Evolutionary conservation across 2,888 invertebrate species (phyloP).

Genomic region (Polydrusus pterygomalis): DNA sequence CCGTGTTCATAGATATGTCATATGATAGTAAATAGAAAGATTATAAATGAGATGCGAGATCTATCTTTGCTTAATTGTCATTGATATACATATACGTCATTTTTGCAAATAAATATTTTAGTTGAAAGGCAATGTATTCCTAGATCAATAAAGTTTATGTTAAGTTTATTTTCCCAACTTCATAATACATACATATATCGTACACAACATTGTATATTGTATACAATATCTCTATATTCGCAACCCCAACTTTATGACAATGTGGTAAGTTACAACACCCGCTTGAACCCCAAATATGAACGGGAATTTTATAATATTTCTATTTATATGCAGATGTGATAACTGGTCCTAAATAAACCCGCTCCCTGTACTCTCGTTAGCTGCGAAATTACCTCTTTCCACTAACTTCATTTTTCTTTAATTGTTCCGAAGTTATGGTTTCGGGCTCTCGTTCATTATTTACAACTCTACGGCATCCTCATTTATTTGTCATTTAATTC

Average conservation of each 20-base stretch:
- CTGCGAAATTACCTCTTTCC: conserved; percentile 59
- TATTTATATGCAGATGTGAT: conserved; percentile 67
- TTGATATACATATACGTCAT: too few species aligned
- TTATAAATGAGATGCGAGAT: too few species aligned
- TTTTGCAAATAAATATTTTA: too few species aligned
- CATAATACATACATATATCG: neutral
- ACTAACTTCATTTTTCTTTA: conserved; percentile 60
- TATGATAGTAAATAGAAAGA: too few species aligned
- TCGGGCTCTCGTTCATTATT: conserved; percentile 36
- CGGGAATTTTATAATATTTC: conserved; percentile 65
- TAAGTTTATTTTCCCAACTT: neutral
- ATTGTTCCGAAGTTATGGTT: conserved; percentile 57
- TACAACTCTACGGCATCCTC: conserved; percentile 29
- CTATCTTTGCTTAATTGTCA: too few species aligned
- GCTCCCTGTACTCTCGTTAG: conserved; percentile 53
- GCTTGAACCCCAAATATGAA: conserved; percentile 38
- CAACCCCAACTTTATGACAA: conserved; percentile 28
- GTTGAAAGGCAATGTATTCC: neutral
- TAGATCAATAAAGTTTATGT: neutral
- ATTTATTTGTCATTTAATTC: conserved; percentile 26
- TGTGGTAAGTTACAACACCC: conserved; percentile 23
- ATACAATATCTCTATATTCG: conserved; percentile 15
- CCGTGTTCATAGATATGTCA: too few species aligned
- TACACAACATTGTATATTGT: conserved; percentile 5
- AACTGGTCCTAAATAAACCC: conserved; percentile 58